phyloP scores from a whole-genome alignment of 2,888 invertebrate genomes.

The Tinea semifulvella region DNA sequence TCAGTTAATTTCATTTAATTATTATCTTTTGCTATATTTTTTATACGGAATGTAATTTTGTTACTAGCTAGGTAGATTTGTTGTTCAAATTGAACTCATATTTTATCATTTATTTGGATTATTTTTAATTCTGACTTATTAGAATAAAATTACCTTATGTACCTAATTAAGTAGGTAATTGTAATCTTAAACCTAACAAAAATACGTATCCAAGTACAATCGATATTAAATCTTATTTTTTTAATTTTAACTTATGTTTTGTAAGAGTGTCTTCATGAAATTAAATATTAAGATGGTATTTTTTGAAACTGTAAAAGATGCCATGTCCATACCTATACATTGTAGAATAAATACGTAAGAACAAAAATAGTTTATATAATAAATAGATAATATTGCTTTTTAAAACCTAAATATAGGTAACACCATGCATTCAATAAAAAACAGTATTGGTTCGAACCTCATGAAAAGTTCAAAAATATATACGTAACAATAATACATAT shows the following conservation, averaged over 20 bases:
- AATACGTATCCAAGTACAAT: conserved; percentile 67
- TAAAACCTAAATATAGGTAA: not conserved
- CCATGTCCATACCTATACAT: conserved; percentile 39
- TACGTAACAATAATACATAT: conserved; percentile 66
- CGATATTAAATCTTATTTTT: conserved; percentile 50
- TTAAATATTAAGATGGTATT: conserved; percentile 32
- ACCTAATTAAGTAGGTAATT: not conserved
- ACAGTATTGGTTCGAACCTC: conserved; percentile 22
- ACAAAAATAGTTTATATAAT: not conserved
- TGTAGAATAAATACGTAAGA: not conserved
- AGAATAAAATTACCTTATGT: not conserved
- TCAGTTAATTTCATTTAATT: conserved; percentile 49
- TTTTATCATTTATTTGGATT: conserved; percentile 3
- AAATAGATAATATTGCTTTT: conserved; percentile 5
- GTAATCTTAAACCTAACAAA: conserved; percentile 36
- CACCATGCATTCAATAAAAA: no score
- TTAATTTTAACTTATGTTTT: conserved; percentile 33
- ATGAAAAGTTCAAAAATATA: conserved; percentile 66
- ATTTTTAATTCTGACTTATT: conserved; percentile 1
- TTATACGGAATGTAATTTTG: conserved; percentile 30
- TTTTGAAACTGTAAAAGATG: conserved; percentile 27
- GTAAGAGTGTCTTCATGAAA: conserved; percentile 38
- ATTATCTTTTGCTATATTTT: conserved; percentile 36
- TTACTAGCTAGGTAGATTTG: conserved; percentile 36
- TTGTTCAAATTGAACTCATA: conserved; percentile 41